Evolutionary conservation across 2,113 vertebrate genomes (phyloP).

Genomic region (Perognathus longimembris): DNA sequence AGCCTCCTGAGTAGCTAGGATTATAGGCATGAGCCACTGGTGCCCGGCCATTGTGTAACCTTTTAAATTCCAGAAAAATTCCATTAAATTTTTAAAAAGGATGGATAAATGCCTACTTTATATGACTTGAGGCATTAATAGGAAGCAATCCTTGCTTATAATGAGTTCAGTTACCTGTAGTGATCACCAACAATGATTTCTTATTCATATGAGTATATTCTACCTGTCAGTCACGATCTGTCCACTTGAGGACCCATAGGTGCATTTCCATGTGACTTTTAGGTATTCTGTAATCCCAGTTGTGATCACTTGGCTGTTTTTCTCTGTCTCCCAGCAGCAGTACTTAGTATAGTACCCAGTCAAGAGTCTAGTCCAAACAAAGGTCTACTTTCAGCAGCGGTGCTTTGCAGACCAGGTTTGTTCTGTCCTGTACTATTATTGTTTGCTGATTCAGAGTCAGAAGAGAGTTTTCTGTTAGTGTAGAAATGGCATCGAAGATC

Average conservation of each 20-base stretch:
- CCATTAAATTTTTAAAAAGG: neutral
- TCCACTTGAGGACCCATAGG: neutral
- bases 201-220: neutral
- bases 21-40: no score
- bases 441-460: neutral
- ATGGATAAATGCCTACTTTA: neutral
- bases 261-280: neutral
- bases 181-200: neutral
- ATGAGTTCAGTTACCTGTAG: neutral
- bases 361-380: neutral
- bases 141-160: no score
- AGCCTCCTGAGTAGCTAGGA: no score
- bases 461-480: neutral
- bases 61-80: no score
- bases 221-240: neutral
- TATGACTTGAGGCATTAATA: neutral
- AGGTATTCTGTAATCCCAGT: rapidly evolving
- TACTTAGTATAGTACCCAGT: neutral
- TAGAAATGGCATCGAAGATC: neutral
- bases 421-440: neutral
- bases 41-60: no score
- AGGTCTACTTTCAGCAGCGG: neutral
- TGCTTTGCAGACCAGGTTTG: rapidly evolving
- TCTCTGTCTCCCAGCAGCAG: neutral
- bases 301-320: no score